These are phyloP conservation scores for Zeugodacus cucurbitae DNA, from an alignment of 1,140 invertebrate species.

Conservation along the genomic window DNA sequence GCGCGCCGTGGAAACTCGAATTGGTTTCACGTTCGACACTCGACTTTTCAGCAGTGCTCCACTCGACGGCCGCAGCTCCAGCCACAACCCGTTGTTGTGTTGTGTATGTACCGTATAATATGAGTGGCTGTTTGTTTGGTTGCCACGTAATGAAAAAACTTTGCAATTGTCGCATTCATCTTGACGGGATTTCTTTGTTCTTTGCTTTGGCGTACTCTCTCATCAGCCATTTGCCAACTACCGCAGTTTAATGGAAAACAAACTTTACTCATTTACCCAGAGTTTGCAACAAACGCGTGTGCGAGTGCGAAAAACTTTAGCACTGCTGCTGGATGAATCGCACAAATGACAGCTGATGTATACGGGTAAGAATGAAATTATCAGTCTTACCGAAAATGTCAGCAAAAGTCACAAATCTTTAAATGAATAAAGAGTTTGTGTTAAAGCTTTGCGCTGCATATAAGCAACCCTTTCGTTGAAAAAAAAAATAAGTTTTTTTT, in stretches of 20 bases:
- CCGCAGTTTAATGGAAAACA: background rate
- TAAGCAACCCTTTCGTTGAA: background rate
- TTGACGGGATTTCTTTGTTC: conserved; percentile 1
- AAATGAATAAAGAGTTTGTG: background rate
- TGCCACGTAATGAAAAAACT: conserved; percentile 13
- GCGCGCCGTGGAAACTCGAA: background rate
- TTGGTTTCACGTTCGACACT: background rate
- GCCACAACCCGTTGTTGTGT: background rate
- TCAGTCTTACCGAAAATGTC: background rate
- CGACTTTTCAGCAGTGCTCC: background rate
- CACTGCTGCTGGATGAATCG: background rate
- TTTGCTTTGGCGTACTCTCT: background rate
- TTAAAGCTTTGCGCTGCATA: background rate
- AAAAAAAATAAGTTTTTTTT: background rate
- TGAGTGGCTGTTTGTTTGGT: background rate
- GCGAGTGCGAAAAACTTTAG: background rate
- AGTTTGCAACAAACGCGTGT: background rate
- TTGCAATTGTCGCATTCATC: conserved; percentile 1
- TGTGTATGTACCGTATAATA: background rate
- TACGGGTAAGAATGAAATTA: background rate
- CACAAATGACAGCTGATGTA: background rate
- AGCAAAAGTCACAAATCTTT: background rate
- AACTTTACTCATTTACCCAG: background rate
- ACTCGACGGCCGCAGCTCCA: background rate
- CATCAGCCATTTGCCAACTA: background rate